Percentiles rank a stretch among this genome's conserved stretches.
Conservation (phyloP, 2,888 invertebrate genomes). For the Pseudoips prasinana region DNA sequence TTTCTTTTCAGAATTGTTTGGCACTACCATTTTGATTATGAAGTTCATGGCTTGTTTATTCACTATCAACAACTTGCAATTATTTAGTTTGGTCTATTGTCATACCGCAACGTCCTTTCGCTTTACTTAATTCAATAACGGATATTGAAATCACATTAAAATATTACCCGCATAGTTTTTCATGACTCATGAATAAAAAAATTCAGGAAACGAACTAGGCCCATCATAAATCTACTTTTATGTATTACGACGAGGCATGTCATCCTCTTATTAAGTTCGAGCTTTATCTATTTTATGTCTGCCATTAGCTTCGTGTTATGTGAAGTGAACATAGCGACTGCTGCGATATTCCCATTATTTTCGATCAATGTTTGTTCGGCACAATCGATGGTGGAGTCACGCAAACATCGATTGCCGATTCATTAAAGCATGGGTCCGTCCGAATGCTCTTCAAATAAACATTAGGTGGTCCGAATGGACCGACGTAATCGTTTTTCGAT, state of each 20-base stretch:
- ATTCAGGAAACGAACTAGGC: conserved; percentile 1
- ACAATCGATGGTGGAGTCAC: conserved; percentile 56
- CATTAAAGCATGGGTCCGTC: conserved; percentile 41
- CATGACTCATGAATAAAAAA: too few species aligned
- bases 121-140: too few species aligned
- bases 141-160: too few species aligned
- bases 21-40: too few species aligned
- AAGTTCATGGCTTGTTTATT: too few species aligned
- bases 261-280: conserved; percentile 13
- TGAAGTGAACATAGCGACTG: conserved; percentile 26
- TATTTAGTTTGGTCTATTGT: too few species aligned
- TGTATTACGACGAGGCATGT: conserved; percentile 9
- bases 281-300: conserved; percentile 19
- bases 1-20: too few species aligned
- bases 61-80: too few species aligned
- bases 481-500: conserved; percentile 63
- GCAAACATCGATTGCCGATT: conserved; percentile 54
- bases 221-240: conserved; percentile 12
- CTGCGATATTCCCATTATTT: conserved; percentile 24
- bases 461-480: conserved; percentile 50
- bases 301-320: conserved; percentile 18
- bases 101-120: too few species aligned
- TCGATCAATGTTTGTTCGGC: conserved; percentile 37
- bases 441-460: conserved; percentile 62
- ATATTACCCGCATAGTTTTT: too few species aligned